Base-by-base conservation (phyloP, 1,140 invertebrate genomes). In the Oreohelix idahoensis region DNA sequence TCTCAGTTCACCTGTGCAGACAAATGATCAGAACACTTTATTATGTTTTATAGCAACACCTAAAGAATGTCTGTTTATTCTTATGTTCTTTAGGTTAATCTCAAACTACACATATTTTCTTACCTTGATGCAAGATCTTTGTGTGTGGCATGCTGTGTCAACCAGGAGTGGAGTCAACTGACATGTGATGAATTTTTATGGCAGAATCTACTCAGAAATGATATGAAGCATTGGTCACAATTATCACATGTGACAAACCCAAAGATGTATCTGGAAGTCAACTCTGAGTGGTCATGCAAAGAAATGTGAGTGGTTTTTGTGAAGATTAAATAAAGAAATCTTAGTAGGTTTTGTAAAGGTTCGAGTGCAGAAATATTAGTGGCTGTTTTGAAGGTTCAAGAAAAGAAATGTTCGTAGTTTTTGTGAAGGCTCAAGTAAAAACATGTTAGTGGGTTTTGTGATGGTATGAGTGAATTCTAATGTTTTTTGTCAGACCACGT, bases 251-350 rank as follows among this genome's bases (percentile, higher is more conserved):
- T 77, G 26, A 88, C 89, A 17, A 89, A 91, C 79, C 90, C 90
- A 74, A 79, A 84, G 15, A 83, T 89, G 26, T 91, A 91, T 71
- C 86, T 84, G 82, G 89, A 91, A 73, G 88, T 88, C 29, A 79
- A 87, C 20, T 91, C 89, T 17, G 90, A 91, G 23, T 90, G 88
- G 88, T 83, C 89, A 20, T 87, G 86, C 66, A 91, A 90, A 84
- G 89, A 90, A 86, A 90, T 91, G 90, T 90, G 88, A 88, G 89
- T 81, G 35, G 42, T 39, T 71, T 51, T 51, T 29, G 26, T 78
- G 17, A n/a, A 51, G 0, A 35, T 53, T 36, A 35, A 63, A 15
- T 45, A 45, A 45, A 8, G 42, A 5, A 45, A 32, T 13, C 13
- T 66, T 17, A n/a, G n/a, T n/a, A n/a, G n/a, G n/a, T n/a, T n/a